These are phyloP conservation scores for Entomobrya multifasciata DNA, from an alignment of 2,888 invertebrate species.

Conservation along the genomic window DNA sequence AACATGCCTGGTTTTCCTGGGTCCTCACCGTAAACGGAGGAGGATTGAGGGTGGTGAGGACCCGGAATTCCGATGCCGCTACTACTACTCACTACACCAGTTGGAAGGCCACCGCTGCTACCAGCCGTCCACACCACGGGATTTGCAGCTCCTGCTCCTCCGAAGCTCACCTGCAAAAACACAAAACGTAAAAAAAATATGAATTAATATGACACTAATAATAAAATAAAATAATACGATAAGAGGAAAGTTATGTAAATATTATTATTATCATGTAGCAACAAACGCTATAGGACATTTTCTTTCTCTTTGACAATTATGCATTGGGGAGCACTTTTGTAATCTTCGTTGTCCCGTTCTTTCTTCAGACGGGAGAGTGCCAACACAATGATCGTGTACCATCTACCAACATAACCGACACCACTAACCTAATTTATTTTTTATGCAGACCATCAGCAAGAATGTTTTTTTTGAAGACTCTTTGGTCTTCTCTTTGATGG, in stretches of 20 bases:
- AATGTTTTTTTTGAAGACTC: not conserved
- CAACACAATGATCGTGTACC: too few species aligned
- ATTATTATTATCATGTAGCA: conserved; percentile 5
- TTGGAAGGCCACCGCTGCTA: conserved; percentile 50
- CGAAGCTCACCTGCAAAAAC: conserved; percentile 76
- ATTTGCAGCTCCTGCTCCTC: conserved; percentile 69
- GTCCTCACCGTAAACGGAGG: conserved; percentile 78
- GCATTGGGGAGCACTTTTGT: conserved; percentile 38
- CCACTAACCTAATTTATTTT: conserved; percentile 23
- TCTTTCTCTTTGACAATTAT: conserved; percentile 32
- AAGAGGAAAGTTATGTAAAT: not conserved
- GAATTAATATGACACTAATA: not conserved
- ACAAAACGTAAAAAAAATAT: not conserved
- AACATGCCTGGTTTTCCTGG: conserved; percentile 87
- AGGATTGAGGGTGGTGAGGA: conserved; percentile 60
- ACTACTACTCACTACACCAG: conserved; percentile 57
- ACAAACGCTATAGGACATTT: conserved; percentile 32
- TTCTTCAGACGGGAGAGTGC: not conserved
- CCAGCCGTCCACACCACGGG: conserved; percentile 61
- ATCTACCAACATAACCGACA: too few species aligned
- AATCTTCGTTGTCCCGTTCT: not conserved
- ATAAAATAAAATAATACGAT: conserved; percentile 2
- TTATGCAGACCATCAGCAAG: conserved; percentile 17
- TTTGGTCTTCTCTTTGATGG: conserved; percentile 10
- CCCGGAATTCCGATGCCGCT: conserved; percentile 68